Evolutionary conservation across 2,797 vertebrate species (phyloP), one percentile per base, ranked within the genome.

Genomic region (Psittacula derbiana): DNA sequence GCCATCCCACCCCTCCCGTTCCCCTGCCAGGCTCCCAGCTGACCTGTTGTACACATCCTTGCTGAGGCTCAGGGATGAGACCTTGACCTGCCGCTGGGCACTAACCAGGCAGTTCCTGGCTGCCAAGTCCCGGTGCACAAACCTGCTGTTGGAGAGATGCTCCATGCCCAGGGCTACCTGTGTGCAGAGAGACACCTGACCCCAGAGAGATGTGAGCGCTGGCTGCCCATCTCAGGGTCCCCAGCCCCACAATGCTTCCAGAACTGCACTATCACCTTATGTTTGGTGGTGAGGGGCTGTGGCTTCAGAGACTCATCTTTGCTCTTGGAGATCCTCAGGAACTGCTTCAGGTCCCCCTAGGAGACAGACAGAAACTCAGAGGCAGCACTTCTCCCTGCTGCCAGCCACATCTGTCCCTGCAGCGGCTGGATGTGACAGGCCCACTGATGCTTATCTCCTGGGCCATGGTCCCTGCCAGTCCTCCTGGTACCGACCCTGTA

Each of bases 31-130:
- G 67, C 24, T 74, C 69, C 53, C 40, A 8, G 40, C 78, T 50
- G 96, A 99, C 99, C 99, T 99, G 98, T 99, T 99, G 96, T 99
- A 99, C 60, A 99, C 99, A 1, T 99, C 99, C 97, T 99, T 99
- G 98, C 99, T 99, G 97, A 99, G 99, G 93, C 99, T 98, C 88
- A 99, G 98, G 2, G 99, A 98, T 0, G 99, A 99, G 95, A 99
- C 98, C 92, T 99, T 99, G 80, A 99, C 98, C 71, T 99, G 98
- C 80, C 99, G 98, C 97, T 99, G 99, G 67, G 98, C 98, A 24
- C 98, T 99, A 97, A 99, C 98, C 82, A 99, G 97, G 94, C 99
- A 99, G 98, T 99, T 99, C 47, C 99, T 98, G 62, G 99, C 98
- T 1, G 99, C 99, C 33, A 99, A 97, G 97, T 99, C 99, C 96